Evolutionary conservation across 2,888 invertebrate species (phyloP).

Genomic region (Phengaris arion): DNA sequence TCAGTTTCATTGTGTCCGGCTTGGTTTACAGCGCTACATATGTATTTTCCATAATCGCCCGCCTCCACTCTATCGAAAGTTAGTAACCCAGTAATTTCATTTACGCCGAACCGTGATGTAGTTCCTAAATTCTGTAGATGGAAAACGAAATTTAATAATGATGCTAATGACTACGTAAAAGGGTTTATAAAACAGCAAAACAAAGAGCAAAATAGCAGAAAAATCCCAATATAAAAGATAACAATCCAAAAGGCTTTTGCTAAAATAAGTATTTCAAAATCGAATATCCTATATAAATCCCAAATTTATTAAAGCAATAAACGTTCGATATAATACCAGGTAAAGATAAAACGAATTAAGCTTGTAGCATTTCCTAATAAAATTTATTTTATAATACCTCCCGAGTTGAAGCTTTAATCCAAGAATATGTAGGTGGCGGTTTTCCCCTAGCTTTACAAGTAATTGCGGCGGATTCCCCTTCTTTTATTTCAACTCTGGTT

Average conservation of each 20-base stretch:
- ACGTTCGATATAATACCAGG: constrained; percentile 14
- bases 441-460: constrained; percentile 90
- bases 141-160: neutral
- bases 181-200: neutral
- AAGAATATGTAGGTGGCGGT: constrained; percentile 89
- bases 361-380: constrained; percentile 23
- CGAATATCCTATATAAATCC: constrained; percentile 10
- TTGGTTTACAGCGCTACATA: constrained; percentile 88
- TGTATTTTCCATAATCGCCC: constrained; percentile 89
- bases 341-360: constrained; percentile 19
- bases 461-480: constrained; percentile 88
- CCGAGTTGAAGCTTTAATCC: constrained; percentile 88
- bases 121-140: constrained; percentile 82
- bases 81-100: constrained; percentile 84
- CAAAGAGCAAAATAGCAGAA: too few species aligned
- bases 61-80: constrained; percentile 86
- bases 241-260: neutral
- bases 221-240: neutral
- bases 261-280: neutral
- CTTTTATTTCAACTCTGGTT: constrained; percentile 83
- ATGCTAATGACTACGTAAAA: neutral
- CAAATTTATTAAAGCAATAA: constrained; percentile 7
- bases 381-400: constrained; percentile 56
- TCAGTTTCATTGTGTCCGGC: constrained; percentile 86
- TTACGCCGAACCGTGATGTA: constrained; percentile 82